These are phyloP conservation scores for Synanceia verrucosa DNA, from an alignment of 2,797 vertebrate species.

Conservation along the genomic window DNA sequence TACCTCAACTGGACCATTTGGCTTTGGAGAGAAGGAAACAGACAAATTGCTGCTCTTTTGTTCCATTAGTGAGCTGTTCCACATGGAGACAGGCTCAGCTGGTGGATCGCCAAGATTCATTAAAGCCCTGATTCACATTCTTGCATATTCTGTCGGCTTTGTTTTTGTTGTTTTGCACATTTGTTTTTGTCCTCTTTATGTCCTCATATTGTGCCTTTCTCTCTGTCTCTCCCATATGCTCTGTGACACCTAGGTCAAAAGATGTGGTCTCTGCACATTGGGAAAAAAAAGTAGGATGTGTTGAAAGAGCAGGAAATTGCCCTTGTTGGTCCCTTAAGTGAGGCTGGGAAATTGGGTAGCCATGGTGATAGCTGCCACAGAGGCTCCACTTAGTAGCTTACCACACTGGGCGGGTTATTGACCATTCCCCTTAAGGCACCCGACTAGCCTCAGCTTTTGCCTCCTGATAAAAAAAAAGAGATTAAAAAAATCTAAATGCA, in stretches of 20 bases:
- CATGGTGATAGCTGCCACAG: constrained; percentile 54
- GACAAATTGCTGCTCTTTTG: constrained; percentile 57
- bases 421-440: constrained; percentile 24
- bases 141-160: constrained; percentile 32
- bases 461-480: constrained; percentile 40
- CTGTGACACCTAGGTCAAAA: constrained; percentile 29
- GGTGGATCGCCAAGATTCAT: constrained; percentile 56
- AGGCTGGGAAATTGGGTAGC: constrained; percentile 66
- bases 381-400: constrained; percentile 55
- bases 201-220: neutral
- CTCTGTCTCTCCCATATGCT: constrained; percentile 8
- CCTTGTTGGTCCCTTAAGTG: constrained; percentile 66
- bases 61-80: constrained; percentile 52
- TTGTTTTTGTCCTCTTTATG: neutral
- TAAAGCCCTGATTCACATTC: constrained; percentile 50
- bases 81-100: constrained; percentile 32
- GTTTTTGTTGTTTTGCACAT: constrained; percentile 6
- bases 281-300: constrained; percentile 46
- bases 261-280: constrained; percentile 21
- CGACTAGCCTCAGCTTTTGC: constrained; percentile 13
- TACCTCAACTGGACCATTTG: constrained; percentile 5
- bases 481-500: constrained; percentile 45
- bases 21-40: constrained; percentile 28
- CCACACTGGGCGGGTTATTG: constrained; percentile 42
- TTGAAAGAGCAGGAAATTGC: constrained; percentile 68